Base-by-base conservation (phyloP, 1,140 invertebrate species). In the Hyposmocoma kahamanoa region DNA sequence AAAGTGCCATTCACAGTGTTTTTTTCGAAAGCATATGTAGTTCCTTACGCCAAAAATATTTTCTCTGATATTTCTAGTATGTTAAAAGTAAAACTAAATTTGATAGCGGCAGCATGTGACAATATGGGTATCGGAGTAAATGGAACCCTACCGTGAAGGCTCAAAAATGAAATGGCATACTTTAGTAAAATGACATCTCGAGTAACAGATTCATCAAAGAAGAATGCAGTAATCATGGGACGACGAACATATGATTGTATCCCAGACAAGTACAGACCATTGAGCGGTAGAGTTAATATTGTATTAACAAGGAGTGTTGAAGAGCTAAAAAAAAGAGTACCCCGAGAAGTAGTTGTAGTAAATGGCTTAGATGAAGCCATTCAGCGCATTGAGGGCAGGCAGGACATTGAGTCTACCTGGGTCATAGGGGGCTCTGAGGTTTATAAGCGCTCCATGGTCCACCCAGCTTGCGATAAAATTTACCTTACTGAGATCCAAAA, bases 211-310 rank as follows among this genome's bases (percentile, higher is more conserved):
- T 52, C 77, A 8, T 73, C 62, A 8, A 92, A 91, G 59, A 88
- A 88, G 54, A 99, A 99, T 89, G 94, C 92, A 19, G 95, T 98
- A 0, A 90, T 99, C 9, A 98, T 99, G 97, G 97, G 97, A 1
- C 84, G 95, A 49, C 92, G 90, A 58, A 98, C 97, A 0, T 99
- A 96, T 93, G 92, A 96, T 49, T 94, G 93, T 11, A 96, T 99
- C 49, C 97, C 97, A 0, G 69, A 82, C 9, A 95, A 94, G 66
- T 94, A 90, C 68, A 88, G 93, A 39, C 97, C 97, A 0, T 77
- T 99, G 1, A 47, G 65, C 2, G 83, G 91, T 22, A 88, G 97
- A 56, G 85, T 97, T 4, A 99, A 98, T 82, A 90, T 98, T 51
- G 91, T 99, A 3, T 72, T 99, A 0, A 95, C 94, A 39, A 90